phyloP scores from a whole-genome alignment of 23 tunicate genomes.

The Styela clava region DNA sequence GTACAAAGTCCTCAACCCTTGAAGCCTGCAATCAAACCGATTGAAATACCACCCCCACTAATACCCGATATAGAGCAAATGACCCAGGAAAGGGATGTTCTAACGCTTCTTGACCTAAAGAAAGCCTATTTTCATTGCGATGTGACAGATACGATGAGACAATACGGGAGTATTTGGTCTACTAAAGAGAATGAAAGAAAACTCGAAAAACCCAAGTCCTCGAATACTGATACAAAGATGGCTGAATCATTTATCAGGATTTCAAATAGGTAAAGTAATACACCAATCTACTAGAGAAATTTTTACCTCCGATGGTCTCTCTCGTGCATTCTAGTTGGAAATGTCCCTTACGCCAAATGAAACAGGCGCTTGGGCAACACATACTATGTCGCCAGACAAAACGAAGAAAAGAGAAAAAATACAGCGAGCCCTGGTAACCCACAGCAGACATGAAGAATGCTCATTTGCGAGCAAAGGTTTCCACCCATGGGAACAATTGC shows the following conservation, averaged over 20 bases:
- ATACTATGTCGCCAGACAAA: not conserved
- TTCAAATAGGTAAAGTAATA: not conserved
- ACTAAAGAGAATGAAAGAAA: not conserved
- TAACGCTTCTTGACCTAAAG: no score
- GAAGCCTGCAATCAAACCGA: not conserved
- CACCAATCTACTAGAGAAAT: not conserved
- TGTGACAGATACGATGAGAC: not conserved
- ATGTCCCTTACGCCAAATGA: not conserved
- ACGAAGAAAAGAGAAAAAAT: not conserved
- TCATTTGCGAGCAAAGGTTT: not conserved
- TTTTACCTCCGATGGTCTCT: constrained; percentile 11
- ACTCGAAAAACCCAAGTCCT: constrained; percentile 1
- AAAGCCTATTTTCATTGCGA: not conserved
- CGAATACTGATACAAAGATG: not conserved
- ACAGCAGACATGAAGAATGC: constrained; percentile 2
- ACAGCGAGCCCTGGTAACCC: not conserved
- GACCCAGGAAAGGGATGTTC: not conserved
- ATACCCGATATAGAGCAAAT: no score
- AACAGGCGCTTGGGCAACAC: not conserved
- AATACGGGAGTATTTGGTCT: not conserved
- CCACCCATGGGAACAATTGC: not conserved
- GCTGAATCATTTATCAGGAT: constrained; percentile 21
- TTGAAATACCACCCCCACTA: not conserved
- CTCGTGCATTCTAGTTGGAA: constrained; percentile 12
- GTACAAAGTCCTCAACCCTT: no score